These are phyloP conservation scores for Pseudochromis fuscus DNA, from an alignment of 2,797 vertebrate species.

Conservation along the genomic window DNA sequence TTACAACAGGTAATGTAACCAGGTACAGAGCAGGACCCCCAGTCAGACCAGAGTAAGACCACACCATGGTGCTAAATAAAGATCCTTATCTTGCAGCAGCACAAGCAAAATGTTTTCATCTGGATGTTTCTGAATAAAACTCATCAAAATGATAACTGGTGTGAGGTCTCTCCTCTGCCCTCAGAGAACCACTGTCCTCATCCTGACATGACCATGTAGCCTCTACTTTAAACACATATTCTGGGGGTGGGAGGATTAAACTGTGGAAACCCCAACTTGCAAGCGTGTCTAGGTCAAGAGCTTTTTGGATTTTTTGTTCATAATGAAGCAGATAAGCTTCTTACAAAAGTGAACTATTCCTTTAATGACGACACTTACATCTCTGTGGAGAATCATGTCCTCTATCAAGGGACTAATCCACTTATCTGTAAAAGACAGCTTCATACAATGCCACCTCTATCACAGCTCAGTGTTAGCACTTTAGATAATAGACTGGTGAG, in stretches of 20 bases:
- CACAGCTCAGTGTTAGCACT: conserved; percentile 36
- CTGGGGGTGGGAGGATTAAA: no score
- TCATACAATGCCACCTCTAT: conserved; percentile 33
- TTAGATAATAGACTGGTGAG: conserved; percentile 28
- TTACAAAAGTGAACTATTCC: conserved; percentile 42
- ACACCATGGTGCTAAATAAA: conserved; percentile 4
- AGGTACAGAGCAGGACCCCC: no score
- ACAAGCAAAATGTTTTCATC: not conserved
- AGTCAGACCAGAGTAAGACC: no score
- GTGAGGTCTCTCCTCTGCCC: not conserved
- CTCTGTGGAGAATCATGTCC: conserved; percentile 47
- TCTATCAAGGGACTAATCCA: conserved; percentile 59
- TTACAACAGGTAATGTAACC: no score
- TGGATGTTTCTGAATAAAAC: not conserved
- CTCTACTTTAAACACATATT: conserved; percentile 14
- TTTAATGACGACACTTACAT: conserved; percentile 54
- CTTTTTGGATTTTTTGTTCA: conserved; percentile 42
- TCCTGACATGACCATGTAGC: no score
- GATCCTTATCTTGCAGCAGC: not conserved
- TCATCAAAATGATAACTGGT: not conserved
- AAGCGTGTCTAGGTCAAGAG: conserved; percentile 27
- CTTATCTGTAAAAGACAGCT: conserved; percentile 59
- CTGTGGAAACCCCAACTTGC: conserved; percentile 30
- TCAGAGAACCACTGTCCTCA: not conserved
- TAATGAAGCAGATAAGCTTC: conserved; percentile 52